These are phyloP conservation scores for Ramphastos sulfuratus DNA, from an alignment of 2,113 vertebrate species.

Conservation along the genomic window DNA sequence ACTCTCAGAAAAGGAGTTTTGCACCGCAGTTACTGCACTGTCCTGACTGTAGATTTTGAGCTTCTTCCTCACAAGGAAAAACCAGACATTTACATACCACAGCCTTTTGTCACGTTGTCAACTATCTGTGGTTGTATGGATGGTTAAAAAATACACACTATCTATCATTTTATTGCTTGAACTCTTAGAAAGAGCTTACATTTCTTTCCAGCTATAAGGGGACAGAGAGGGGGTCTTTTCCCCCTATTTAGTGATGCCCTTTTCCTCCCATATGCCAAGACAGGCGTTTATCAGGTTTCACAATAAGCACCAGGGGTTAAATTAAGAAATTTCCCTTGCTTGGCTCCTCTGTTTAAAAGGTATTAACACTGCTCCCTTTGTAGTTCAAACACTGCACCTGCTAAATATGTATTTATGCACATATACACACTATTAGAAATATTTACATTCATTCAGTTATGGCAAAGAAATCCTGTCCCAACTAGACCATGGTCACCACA, in stretches of 20 bases:
- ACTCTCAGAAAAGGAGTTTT: not conserved
- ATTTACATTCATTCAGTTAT: not conserved
- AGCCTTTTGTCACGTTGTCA: not conserved
- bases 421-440: not conserved
- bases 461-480: not conserved
- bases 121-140: not conserved
- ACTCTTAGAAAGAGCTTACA: not conserved
- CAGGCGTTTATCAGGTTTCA: not conserved
- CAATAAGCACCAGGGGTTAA: not conserved
- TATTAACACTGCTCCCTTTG: not conserved
- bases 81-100: not conserved
- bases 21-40: not conserved
- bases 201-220: not conserved
- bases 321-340: not conserved
- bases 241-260: not conserved
- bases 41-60: not conserved
- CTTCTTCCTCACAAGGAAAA: not conserved
- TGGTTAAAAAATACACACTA: not conserved
- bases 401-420: not conserved
- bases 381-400: not conserved
- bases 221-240: not conserved
- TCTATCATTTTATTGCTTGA: not conserved
- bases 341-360: not conserved
- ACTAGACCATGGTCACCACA: rapidly evolving
- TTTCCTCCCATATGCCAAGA: not conserved